Conservation (phyloP, 2,888 invertebrate species). For the Stenolophus ochropezus region DNA sequence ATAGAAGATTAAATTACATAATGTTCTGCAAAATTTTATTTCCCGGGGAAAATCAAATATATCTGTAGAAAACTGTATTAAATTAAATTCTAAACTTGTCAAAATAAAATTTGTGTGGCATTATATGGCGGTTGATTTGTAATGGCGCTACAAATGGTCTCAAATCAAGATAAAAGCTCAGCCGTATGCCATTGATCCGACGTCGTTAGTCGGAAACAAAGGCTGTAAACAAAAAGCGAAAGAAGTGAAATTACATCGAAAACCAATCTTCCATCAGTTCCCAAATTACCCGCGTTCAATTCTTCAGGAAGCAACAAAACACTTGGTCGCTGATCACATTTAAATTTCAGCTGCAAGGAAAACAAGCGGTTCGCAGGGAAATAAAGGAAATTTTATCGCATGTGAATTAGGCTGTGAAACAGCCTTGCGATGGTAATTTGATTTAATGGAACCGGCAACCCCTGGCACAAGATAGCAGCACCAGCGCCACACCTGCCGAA, state of each 20-base stretch:
- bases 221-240: slow-evolving; percentile 14
- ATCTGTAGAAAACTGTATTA: too few species aligned
- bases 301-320: slow-evolving; percentile 8
- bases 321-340: slow-evolving; percentile 19
- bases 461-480: slow-evolving; percentile 56
- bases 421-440: slow-evolving; percentile 56
- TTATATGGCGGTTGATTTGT: not conserved
- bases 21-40: too few species aligned
- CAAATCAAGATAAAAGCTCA: not conserved
- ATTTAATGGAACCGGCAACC: slow-evolving; percentile 54
- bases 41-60: too few species aligned
- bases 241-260: slow-evolving; percentile 19
- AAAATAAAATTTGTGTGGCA: too few species aligned
- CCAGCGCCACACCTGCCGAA: slow-evolving; percentile 41
- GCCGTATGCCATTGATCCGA: not conserved
- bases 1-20: too few species aligned
- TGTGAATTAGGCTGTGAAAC: slow-evolving; percentile 56
- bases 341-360: slow-evolving; percentile 39
- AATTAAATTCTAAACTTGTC: too few species aligned
- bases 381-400: slow-evolving; percentile 57
- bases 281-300: slow-evolving; percentile 14
- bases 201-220: not conserved
- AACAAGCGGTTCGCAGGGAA: slow-evolving; percentile 42
- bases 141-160: not conserved
- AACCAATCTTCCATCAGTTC: slow-evolving; percentile 17